These are phyloP conservation scores for Apotomis betuletana DNA, from an alignment of 2,888 invertebrate genomes.

Conservation along the genomic window DNA sequence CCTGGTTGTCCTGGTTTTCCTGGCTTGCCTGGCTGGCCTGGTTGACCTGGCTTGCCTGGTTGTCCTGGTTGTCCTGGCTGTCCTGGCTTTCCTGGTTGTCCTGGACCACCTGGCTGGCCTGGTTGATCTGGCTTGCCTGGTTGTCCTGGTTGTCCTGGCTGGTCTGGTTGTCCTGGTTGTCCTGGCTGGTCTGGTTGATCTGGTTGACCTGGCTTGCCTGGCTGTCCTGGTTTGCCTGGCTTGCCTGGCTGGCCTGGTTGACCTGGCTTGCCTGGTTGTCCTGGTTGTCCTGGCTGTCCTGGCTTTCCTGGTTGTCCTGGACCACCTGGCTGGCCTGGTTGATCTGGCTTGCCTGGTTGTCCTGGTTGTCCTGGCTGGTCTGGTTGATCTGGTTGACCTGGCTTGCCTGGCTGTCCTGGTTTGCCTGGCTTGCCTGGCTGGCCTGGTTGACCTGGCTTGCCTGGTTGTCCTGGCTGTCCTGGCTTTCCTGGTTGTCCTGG, in stretches of 20 bases:
- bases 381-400: neutral
- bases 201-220: neutral
- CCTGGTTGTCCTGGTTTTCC: conserved; percentile 49
- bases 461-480: neutral
- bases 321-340: conserved; percentile 15
- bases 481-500: conserved; percentile 12
- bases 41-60: conserved; percentile 30
- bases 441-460: neutral
- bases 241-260: neutral
- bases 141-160: conserved; percentile 22
- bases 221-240: conserved; percentile 10
- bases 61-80: conserved; percentile 39
- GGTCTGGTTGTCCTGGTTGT: neutral
- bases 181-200: neutral
- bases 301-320: conserved; percentile 19
- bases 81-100: conserved; percentile 44
- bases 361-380: neutral
- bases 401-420: neutral
- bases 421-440: neutral
- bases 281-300: conserved; percentile 1
- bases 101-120: conserved; percentile 35
- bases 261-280: neutral
- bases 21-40: conserved; percentile 48
- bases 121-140: conserved; percentile 5
- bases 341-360: conserved; percentile 9